Evolutionary conservation across 2,113 vertebrate species (phyloP).

Genomic region (Probosciger aterrimus): DNA sequence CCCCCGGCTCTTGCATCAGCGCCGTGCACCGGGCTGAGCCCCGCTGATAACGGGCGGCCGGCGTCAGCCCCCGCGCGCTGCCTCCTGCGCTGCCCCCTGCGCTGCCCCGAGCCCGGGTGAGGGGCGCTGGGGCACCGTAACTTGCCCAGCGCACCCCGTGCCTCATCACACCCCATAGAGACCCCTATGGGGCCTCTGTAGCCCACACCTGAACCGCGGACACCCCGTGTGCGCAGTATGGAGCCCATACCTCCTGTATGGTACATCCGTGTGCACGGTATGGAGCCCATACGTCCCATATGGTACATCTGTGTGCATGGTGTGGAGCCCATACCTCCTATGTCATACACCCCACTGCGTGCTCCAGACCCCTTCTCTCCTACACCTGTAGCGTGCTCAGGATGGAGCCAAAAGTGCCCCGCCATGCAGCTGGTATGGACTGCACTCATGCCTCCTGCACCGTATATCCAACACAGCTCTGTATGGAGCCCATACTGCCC

Average conservation of each 20-base stretch:
- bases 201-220: neutral
- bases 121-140: neutral
- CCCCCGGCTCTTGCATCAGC: neutral
- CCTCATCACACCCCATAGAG: no score
- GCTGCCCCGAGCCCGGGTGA: neutral
- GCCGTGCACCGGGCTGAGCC: neutral
- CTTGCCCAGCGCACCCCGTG: fast-evolving
- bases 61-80: neutral
- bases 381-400: neutral
- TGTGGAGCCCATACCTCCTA: neutral
- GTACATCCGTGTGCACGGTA: fast-evolving
- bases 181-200: no score
- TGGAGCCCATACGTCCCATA: neutral
- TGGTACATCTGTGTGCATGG: neutral
- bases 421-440: fast-evolving
- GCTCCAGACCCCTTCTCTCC: neutral
- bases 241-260: neutral
- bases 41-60: neutral
- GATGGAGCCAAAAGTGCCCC: neutral
- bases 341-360: neutral
- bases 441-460: neutral
- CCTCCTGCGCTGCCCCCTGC: neutral
- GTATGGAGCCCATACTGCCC: neutral
- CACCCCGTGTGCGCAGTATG: no score
- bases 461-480: fast-evolving